Conservation (phyloP, 2,888 invertebrate genomes). For the Hedychridium roseum region DNA sequence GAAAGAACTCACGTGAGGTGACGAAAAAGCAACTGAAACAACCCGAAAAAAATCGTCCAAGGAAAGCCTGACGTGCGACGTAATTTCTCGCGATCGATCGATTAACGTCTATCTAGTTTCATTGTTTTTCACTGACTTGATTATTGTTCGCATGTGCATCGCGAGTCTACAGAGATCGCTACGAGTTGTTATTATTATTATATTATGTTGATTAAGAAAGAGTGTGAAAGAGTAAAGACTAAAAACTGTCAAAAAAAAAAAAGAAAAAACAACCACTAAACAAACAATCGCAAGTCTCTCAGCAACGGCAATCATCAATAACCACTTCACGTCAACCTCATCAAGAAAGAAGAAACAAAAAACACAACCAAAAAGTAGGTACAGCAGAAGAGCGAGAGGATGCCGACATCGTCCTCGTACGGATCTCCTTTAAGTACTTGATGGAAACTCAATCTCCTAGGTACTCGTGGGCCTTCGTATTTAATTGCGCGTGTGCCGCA, state of each 20-base stretch:
- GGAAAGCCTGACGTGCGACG: neutral
- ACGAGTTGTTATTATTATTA: constrained; percentile 37
- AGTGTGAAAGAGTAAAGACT: constrained; percentile 47
- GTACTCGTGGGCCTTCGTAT: constrained; percentile 58
- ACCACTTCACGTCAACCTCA: constrained; percentile 55
- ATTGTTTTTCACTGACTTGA: too few relatives aligned
- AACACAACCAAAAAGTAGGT: constrained; percentile 39
- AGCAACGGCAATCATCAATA: constrained; percentile 61
- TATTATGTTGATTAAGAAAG: constrained; percentile 53
- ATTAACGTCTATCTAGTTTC: neutral
- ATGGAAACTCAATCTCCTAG: constrained; percentile 39
- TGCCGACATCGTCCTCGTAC: constrained; percentile 38
- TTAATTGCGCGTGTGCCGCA: constrained; percentile 62
- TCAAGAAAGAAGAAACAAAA: constrained; percentile 50
- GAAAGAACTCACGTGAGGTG: constrained; percentile 3
- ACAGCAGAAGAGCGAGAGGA: constrained; percentile 27
- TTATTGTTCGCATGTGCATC: too few relatives aligned
- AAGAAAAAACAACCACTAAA: constrained; percentile 44
- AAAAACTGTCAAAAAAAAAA: constrained; percentile 35
- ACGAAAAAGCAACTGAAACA: neutral
- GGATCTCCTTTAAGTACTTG: constrained; percentile 30
- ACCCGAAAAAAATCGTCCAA: neutral
- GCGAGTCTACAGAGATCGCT: too few relatives aligned
- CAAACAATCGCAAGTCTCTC: constrained; percentile 59
- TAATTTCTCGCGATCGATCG: neutral